These are phyloP conservation scores for Maccullochella peelii DNA, from an alignment of 2,113 vertebrate genomes.

Conservation along the genomic window DNA sequence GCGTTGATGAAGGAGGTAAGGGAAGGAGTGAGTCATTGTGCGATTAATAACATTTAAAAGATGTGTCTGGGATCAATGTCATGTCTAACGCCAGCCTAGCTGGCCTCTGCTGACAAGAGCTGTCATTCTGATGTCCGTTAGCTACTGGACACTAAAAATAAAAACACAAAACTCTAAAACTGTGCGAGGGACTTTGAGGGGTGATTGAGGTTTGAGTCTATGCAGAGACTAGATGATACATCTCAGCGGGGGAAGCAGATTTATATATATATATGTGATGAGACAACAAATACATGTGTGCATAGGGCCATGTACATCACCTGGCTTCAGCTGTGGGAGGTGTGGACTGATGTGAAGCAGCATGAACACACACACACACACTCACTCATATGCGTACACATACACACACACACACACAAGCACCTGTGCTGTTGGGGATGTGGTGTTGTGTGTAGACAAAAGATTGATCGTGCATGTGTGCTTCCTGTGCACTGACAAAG, in stretches of 20 bases:
- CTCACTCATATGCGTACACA: background rate
- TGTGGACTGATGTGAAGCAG: constrained; percentile 26
- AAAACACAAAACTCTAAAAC: constrained; percentile 26
- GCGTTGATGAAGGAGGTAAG: constrained; percentile 46
- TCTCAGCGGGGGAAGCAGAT: background rate
- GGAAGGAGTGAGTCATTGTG: constrained; percentile 65
- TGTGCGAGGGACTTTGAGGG: background rate
- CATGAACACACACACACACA: background rate
- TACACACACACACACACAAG: background rate
- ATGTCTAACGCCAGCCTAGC: constrained; percentile 30
- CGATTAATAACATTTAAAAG: constrained; percentile 57
- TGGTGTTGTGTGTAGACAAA: constrained; percentile 8
- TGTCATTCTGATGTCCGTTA: constrained; percentile 35
- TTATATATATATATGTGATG: background rate
- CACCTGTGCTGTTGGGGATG: background rate
- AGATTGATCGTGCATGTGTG: constrained; percentile 22
- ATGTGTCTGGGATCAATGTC: constrained; percentile 49
- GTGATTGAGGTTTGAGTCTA: background rate
- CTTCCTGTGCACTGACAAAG: constrained; percentile 66
- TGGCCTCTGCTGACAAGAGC: constrained; percentile 25
- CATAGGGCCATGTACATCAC: background rate
- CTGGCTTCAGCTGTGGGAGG: constrained; percentile 25
- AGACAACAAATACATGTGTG: constrained; percentile 13
- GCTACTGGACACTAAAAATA: constrained; percentile 46
- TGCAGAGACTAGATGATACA: constrained; percentile 9